Evolutionary conservation across 2,888 invertebrate genomes (phyloP).

Genomic region (Neoscelio sp.): DNA sequence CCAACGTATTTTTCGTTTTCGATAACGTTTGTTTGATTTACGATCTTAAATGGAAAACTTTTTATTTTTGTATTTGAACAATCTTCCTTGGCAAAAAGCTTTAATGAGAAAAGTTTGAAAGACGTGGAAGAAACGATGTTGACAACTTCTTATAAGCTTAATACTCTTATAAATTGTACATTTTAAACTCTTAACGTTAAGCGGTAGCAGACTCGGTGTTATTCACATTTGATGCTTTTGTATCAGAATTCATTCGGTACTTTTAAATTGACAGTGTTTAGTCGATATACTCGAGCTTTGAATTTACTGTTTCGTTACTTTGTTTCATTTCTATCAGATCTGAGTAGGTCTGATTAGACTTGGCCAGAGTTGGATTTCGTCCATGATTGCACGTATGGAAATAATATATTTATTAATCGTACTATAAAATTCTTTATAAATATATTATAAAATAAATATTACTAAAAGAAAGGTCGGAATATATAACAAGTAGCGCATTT

Average conservation of each 20-base stretch:
- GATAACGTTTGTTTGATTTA: slow-evolving; percentile 34
- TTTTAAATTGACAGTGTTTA: slow-evolving; percentile 15
- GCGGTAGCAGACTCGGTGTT: no score
- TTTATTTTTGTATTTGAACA: slow-evolving; percentile 42
- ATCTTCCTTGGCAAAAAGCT: slow-evolving; percentile 48
- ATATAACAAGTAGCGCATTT: no score
- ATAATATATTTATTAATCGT: no score
- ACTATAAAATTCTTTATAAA: no score
- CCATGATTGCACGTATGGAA: no score
- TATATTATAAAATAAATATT: no score
- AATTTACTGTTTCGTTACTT: background rate
- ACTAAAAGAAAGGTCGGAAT: no score
- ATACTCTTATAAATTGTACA: slow-evolving; percentile 56
- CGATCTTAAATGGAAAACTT: slow-evolving; percentile 22
- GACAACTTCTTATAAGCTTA: slow-evolving; percentile 56
- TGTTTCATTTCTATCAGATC: no score
- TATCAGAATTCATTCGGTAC: slow-evolving; percentile 6
- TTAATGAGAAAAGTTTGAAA: slow-evolving; percentile 62
- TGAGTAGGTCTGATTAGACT: no score
- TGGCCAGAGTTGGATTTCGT: no score
- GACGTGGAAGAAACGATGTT: slow-evolving; percentile 44
- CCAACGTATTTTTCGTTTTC: no score
- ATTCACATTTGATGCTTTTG: no score
- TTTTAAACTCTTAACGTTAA: background rate
- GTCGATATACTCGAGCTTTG: slow-evolving; percentile 1